Base-by-base conservation (phyloP, 2,797 vertebrate genomes). In the Apogon talboti region DNA sequence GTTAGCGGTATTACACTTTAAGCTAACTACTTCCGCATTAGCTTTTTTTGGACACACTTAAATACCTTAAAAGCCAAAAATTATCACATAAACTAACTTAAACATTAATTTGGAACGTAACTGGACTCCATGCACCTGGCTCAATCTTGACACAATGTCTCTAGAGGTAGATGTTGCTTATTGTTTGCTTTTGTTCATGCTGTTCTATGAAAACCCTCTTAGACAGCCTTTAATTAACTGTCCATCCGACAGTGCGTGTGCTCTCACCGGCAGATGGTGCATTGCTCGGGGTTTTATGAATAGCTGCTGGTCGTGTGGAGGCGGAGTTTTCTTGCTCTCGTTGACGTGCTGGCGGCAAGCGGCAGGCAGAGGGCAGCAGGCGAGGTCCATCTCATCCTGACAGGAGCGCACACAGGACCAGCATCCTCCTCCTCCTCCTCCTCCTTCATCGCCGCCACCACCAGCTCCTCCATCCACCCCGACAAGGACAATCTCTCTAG, bases 191-290 rank as follows among this genome's bases (percentile, higher is more conserved):
- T 15, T 43, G 42, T 43, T 48, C 30, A 15, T 2, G 12, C 28
- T 50, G 6, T 28, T 54, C 44, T 46, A 19, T 35, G 46, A 15
- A 5, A 18, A 59, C 19, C 11, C 45, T 9, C 8, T 14, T 57
- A n/a, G 16, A 16, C 55, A 46, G 16, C n/a, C 18, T 57, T 43
- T 55, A 58, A 47, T 67, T 43, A 56, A 50, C 14, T 3, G 33
- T 38, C 18, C n/a, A 9, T 6, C 40, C 51, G 19, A 42, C 47
- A 15, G 30, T 6, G 11, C 33, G 59, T 19, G 28, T 19, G 9
- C 21, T 50, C n/a, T 47, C 47, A 33, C 82, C 88, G 70, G 80
- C 72, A 89, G 89, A 73, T 75, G 88, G 84, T 13, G 86, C 81
- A 14, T 69, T 71, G 38, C 33, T 19, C 48, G 0, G 68, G 21